Evolutionary conservation across 2,113 vertebrate genomes (phyloP), one percentile per base, ranked within the genome.

Genomic region (Corvus cornix): DNA sequence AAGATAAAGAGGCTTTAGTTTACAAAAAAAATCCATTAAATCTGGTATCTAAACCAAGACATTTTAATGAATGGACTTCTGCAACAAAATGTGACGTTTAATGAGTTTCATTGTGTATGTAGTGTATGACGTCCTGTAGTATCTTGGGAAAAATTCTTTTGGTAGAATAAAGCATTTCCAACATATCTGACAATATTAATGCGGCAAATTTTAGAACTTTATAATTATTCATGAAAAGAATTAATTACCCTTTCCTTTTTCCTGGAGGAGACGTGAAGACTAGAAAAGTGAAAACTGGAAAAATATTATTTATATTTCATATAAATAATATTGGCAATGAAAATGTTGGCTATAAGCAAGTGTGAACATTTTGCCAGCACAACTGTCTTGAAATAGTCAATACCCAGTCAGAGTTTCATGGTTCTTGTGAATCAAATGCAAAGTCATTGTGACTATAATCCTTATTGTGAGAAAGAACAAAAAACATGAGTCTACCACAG

Each of bases 381-480:
- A 80, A n/a, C 24, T 9, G 2, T 52, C 53, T 37, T n/a, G 51
- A 39, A 35, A 56, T 6, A 35, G 58, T 87, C 56, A 62, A 49
- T 90, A 63, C 10, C 10, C 21, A 81, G 43, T 33, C 35, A 67
- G 68, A 62, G 3, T 58, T 89, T 31, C 30, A 78, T 13, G 12
- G 63, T 58, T 26, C 48, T 74, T 74, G 58, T 75, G 78, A 82
- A 87, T 87, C 66, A 92, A 90, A 77, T 68, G 16, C 18, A 59
- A 90, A 95, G 6, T 62, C n/a, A 63, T 87, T 66, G 35, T 68
- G 27, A 72, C 77, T 79, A 66, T 44, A 82, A 74, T 77, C 16
- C 44, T 85, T 16, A 59, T 58, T 83, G 66, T 46, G n/a, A 43
- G 20, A 76, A 87, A 88, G 60, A 39, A 93, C 53, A 89, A 90